Evolutionary conservation across 2,797 vertebrate species (phyloP).

Genomic region (Hyperoplus lanceolatus): DNA sequence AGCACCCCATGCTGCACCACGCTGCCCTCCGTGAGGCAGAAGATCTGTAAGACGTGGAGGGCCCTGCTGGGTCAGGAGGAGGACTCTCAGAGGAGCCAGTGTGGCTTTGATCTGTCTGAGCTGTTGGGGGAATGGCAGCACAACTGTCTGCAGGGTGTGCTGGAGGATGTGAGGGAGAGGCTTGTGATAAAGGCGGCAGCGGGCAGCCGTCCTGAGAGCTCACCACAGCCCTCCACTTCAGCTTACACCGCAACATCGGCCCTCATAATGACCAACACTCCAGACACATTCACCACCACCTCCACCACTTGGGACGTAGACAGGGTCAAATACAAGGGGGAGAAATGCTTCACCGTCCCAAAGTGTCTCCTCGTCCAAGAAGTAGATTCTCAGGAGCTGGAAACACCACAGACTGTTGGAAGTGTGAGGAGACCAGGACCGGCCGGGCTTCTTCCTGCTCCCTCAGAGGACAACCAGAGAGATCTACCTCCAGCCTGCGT

Average conservation of each 20-base stretch:
- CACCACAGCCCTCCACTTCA: slow-evolving; percentile 54
- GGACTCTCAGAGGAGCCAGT: slow-evolving; percentile 54
- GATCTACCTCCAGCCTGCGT: background rate
- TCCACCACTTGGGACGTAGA: slow-evolving; percentile 68
- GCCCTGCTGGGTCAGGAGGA: slow-evolving; percentile 33
- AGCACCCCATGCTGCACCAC: slow-evolving; percentile 59
- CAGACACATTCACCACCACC: background rate
- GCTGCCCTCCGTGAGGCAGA: slow-evolving; percentile 49
- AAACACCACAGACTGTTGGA: background rate
- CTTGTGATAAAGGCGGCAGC: slow-evolving; percentile 8
- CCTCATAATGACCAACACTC: no score
- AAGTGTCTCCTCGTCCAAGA: slow-evolving; percentile 67
- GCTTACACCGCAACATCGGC: background rate
- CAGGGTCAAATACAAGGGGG: slow-evolving; percentile 50
- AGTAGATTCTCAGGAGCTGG: slow-evolving; percentile 10
- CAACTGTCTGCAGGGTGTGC: slow-evolving; percentile 55
- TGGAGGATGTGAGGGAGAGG: slow-evolving; percentile 50
- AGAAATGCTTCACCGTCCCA: slow-evolving; percentile 58
- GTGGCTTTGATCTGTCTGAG: slow-evolving; percentile 50
- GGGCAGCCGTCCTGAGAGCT: rapidly evolving
- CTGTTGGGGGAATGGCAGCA: slow-evolving; percentile 74
- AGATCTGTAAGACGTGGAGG: slow-evolving; percentile 66
- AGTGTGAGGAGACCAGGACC: background rate
- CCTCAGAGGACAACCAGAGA: background rate
- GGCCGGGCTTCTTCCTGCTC: background rate